Percentiles rank a stretch among this genome's conserved stretches.
Conservation (phyloP, 1,140 invertebrate genomes). For the Drosophila gunungcola region DNA sequence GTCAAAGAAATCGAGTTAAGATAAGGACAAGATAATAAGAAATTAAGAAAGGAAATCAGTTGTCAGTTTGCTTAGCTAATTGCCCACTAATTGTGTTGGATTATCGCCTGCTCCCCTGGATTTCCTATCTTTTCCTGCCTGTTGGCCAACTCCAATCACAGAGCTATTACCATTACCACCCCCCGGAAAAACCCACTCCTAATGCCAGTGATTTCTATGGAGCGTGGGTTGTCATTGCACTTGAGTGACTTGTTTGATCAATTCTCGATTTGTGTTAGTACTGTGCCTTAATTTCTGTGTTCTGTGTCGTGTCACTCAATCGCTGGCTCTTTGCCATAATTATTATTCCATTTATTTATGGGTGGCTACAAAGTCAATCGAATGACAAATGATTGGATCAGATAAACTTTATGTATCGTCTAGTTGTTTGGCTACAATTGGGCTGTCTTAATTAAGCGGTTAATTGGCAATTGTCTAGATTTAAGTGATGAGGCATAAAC, state of each 20-base stretch:
- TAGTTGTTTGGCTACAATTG: neutral
- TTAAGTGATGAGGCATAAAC: neutral
- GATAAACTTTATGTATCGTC: neutral
- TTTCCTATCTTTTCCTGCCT: slow-evolving; percentile 5
- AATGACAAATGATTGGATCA: slow-evolving; percentile 33
- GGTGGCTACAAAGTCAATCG: slow-evolving; percentile 26
- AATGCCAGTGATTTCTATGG: slow-evolving; percentile 39
- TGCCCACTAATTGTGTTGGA: slow-evolving; percentile 42
- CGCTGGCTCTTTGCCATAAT: slow-evolving; percentile 42
- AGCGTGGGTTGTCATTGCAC: slow-evolving; percentile 70
- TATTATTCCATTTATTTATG: slow-evolving; percentile 39
- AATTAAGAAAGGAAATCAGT: neutral
- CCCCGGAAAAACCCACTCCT: slow-evolving; percentile 2
- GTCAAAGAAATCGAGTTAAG: slow-evolving; percentile 1
- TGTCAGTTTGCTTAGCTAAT: slow-evolving; percentile 33
- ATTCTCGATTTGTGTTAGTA: slow-evolving; percentile 68
- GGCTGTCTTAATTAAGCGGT: slow-evolving; percentile 14
- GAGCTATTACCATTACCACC: slow-evolving; percentile 8
- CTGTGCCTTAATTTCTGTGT: neutral
- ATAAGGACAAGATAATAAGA: neutral
- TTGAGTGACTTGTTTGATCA: slow-evolving; percentile 83
- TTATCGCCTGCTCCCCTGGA: neutral
- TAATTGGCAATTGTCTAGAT: neutral
- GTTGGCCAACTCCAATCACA: slow-evolving; percentile 38
- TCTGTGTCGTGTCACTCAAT: slow-evolving; percentile 52